phyloP scores from a whole-genome alignment of 2,888 invertebrate species.

The Monopis laevigella region DNA sequence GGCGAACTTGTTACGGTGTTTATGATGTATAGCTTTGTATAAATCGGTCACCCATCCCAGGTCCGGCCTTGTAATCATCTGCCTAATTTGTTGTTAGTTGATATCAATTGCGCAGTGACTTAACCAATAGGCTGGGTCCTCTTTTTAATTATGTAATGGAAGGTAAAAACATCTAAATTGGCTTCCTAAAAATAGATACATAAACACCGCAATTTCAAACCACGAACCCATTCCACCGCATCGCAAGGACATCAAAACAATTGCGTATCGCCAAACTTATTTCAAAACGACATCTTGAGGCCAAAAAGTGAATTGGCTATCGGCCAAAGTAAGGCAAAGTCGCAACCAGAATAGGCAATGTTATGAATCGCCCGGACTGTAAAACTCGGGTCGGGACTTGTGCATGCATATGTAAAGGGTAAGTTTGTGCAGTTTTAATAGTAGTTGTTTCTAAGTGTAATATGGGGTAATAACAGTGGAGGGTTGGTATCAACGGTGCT shows the following conservation, averaged over 20 bases:
- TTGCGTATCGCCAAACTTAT: slow-evolving; percentile 41
- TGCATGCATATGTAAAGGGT: slow-evolving; percentile 50
- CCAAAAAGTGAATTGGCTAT: slow-evolving; percentile 60
- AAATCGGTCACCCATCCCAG: too few relatives aligned
- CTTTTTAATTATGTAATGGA: too few relatives aligned
- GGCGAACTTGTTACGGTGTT: not conserved
- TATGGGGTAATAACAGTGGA: slow-evolving; percentile 45
- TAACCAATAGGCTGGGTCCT: too few relatives aligned
- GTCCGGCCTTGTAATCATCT: too few relatives aligned
- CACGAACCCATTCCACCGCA: too few relatives aligned
- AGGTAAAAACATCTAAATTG: too few relatives aligned
- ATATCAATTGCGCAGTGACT: too few relatives aligned
- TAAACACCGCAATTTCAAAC: not conserved
- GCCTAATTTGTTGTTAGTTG: too few relatives aligned
- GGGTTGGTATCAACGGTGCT: slow-evolving; percentile 11
- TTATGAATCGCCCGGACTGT: slow-evolving; percentile 10
- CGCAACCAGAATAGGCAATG: slow-evolving; percentile 20
- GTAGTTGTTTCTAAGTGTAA: slow-evolving; percentile 58
- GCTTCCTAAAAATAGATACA: not conserved
- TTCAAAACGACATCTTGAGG: slow-evolving; percentile 55
- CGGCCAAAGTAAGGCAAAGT: slow-evolving; percentile 47
- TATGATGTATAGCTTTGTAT: not conserved
- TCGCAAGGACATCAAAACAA: not conserved
- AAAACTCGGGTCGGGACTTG: slow-evolving; percentile 8
- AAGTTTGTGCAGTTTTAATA: slow-evolving; percentile 53